phyloP scores from a whole-genome alignment of 2,797 vertebrate genomes.

The Valencia hispanica region DNA sequence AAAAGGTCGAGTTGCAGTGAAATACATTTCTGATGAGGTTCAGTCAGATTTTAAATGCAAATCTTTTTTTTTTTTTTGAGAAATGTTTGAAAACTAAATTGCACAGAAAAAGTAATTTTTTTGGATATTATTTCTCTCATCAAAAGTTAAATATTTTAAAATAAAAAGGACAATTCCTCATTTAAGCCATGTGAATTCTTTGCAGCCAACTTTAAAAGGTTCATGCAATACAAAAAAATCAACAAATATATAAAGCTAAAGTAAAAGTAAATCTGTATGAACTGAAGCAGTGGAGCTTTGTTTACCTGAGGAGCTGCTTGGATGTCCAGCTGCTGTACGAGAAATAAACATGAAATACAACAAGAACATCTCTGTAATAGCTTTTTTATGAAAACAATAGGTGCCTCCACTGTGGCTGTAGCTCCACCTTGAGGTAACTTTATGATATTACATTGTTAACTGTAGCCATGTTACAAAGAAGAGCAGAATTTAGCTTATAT shows the following conservation, averaged over 20 bases:
- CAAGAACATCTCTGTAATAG: not conserved
- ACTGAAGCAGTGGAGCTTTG: not conserved
- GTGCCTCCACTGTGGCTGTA: not conserved
- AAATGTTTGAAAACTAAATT: not conserved
- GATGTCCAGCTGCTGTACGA: slow-evolving; percentile 47
- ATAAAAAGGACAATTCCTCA: not conserved
- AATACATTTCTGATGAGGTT: not conserved
- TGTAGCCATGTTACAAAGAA: not conserved
- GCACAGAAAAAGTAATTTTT: too few species aligned
- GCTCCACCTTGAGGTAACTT: not conserved
- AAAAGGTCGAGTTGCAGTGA: not conserved
- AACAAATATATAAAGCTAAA: not conserved
- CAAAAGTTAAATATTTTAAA: not conserved
- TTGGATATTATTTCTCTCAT: too few species aligned
- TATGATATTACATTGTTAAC: not conserved
- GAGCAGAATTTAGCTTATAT: not conserved
- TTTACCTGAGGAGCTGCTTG: slow-evolving; percentile 44
- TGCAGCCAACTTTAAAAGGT: too few species aligned
- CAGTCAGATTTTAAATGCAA: not conserved
- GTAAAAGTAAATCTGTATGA: not conserved
- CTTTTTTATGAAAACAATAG: not conserved
- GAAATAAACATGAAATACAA: not conserved
- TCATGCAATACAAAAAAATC: too few species aligned
- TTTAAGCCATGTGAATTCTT: not conserved
- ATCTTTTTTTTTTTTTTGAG: not conserved